Percentiles rank a stretch among this genome's conserved stretches.
Evolutionary conservation across 2,888 invertebrate species (phyloP).

Genomic region (Brachylomia viminalis): DNA sequence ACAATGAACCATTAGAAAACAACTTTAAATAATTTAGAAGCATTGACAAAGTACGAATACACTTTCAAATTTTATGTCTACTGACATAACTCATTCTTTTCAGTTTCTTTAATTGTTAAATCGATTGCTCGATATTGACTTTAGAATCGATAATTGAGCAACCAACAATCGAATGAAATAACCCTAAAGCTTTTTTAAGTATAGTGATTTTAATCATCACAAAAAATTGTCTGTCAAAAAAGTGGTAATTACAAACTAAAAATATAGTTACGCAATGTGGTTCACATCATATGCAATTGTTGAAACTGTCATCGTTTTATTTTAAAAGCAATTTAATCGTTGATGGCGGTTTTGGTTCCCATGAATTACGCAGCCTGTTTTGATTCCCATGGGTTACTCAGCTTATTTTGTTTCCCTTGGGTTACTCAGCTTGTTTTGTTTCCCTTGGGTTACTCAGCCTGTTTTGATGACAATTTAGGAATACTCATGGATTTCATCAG

Average conservation of each 20-base stretch:
- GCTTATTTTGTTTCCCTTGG: neutral
- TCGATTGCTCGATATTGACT: neutral
- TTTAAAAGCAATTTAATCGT: neutral
- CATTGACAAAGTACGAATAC: neutral
- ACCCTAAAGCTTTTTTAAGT: neutral
- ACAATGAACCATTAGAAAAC: neutral
- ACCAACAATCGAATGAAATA: neutral
- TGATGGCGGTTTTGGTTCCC: neutral
- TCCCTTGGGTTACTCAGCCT: neutral
- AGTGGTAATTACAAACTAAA: neutral
- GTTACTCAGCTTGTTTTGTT: neutral
- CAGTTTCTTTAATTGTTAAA: neutral
- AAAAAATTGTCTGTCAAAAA: too few relatives aligned
- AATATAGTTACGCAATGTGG: neutral
- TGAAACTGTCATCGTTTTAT: neutral
- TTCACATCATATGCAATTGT: neutral
- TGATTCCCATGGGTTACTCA: neutral
- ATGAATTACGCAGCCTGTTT: neutral
- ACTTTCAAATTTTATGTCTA: too few relatives aligned
- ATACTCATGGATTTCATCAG: neutral
- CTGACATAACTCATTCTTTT: neutral
- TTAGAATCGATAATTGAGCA: slow-evolving; percentile 1
- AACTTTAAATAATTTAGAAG: neutral
- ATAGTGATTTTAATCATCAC: neutral
- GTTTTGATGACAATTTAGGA: neutral